Conservation (phyloP, 2,888 invertebrate genomes). For the Scrobipalpa costella region DNA sequence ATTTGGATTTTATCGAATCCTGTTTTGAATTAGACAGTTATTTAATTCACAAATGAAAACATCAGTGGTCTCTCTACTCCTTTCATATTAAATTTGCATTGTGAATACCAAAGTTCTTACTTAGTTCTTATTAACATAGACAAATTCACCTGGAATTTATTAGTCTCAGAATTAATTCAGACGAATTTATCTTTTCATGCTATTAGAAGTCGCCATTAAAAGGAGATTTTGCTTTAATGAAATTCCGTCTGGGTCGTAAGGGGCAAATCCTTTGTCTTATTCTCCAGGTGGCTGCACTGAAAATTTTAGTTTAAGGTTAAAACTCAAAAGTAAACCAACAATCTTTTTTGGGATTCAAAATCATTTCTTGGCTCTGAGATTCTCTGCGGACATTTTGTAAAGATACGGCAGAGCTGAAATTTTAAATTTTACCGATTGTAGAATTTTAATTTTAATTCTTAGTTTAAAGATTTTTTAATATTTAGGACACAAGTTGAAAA, state of each 20-base stretch:
- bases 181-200: conserved; percentile 1
- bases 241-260: conserved; percentile 56
- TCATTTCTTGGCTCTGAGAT: too few relatives aligned
- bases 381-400: too few relatives aligned
- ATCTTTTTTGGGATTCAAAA: not conserved
- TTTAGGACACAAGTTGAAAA: too few relatives aligned
- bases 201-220: conserved; percentile 39
- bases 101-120: not conserved
- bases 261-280: conserved; percentile 45
- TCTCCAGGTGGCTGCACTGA: conserved; percentile 34
- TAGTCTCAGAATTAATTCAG: not conserved
- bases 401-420: too few relatives aligned
- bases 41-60: too few relatives aligned
- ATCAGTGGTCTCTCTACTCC: not conserved
- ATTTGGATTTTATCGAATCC: too few relatives aligned
- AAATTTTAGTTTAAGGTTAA: not conserved
- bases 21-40: too few relatives aligned
- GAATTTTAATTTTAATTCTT: too few relatives aligned
- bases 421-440: too few relatives aligned
- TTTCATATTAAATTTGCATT: not conserved
- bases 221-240: conserved; percentile 53
- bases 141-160: not conserved
- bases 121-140: not conserved
- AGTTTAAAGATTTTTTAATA: too few relatives aligned
- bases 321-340: not conserved